Conservation (phyloP, 2,888 invertebrate genomes). For the Diadegma fenestrale region DNA sequence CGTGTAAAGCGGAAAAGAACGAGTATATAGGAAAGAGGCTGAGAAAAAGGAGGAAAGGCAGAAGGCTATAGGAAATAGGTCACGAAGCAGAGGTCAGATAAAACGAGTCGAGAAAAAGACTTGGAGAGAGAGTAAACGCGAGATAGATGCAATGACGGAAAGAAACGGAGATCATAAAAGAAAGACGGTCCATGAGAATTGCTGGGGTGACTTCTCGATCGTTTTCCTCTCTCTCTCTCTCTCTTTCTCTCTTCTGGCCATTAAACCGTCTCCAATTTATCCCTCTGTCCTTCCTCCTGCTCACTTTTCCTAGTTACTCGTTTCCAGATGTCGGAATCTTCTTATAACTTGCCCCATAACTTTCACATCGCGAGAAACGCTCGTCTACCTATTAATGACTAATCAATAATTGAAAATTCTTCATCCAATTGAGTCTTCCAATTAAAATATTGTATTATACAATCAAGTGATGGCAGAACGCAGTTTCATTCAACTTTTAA, state of each 20-base stretch:
- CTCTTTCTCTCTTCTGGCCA: slow-evolving; percentile 32
- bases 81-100: slow-evolving; percentile 72
- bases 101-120: slow-evolving; percentile 35
- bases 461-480: background rate
- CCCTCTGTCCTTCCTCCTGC: slow-evolving; percentile 34
- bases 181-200: slow-evolving; percentile 41
- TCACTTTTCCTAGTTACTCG: slow-evolving; percentile 42
- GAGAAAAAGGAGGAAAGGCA: slow-evolving; percentile 22
- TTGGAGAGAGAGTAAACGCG: slow-evolving; percentile 35
- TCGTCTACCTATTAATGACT: slow-evolving; percentile 12
- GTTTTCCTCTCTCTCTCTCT: slow-evolving; percentile 36
- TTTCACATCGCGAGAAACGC: background rate
- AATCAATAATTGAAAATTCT: slow-evolving; percentile 29
- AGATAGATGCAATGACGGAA: slow-evolving; percentile 28
- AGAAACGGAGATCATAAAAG: slow-evolving; percentile 39
- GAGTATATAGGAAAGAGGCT: background rate
- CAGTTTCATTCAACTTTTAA: background rate
- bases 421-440: slow-evolving; percentile 1
- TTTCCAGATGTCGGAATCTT: slow-evolving; percentile 41
- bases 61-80: slow-evolving; percentile 71
- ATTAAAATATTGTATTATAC: slow-evolving; percentile 13
- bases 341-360: background rate
- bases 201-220: slow-evolving; percentile 38
- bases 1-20: slow-evolving; percentile 49
- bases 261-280: slow-evolving; percentile 62